Conservation (phyloP, 2,113 vertebrate species). For the Chroicocephalus ridibundus region DNA sequence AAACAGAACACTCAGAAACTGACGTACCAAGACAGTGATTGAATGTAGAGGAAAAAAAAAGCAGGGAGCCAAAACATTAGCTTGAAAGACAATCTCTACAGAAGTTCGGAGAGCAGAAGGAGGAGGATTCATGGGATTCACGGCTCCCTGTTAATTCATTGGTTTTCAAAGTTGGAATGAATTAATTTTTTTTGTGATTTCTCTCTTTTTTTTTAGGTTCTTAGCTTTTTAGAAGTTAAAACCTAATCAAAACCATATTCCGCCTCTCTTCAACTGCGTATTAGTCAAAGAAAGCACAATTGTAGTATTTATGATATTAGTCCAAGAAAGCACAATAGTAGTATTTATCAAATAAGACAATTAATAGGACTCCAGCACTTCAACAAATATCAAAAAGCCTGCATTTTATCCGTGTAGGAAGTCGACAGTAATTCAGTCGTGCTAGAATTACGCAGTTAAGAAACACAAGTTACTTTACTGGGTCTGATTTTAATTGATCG, state of each 20-base stretch:
- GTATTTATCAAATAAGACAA: neutral
- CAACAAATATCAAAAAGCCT: neutral
- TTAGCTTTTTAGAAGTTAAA: neutral
- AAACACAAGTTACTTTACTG: neutral
- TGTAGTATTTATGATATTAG: neutral
- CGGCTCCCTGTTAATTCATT: neutral
- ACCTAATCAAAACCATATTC: neutral
- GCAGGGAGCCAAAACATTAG: neutral
- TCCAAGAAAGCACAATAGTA: neutral
- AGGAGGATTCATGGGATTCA: neutral
- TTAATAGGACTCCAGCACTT: neutral
- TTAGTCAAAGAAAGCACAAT: neutral
- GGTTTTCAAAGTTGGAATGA: neutral
- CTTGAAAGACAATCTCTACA: neutral
- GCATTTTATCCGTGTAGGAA: neutral
- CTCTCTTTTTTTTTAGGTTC: neutral
- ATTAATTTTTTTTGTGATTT: neutral
- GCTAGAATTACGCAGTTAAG: neutral
- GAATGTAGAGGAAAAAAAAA: neutral
- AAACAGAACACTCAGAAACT: neutral
- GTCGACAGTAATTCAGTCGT: neutral
- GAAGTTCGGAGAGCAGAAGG: neutral
- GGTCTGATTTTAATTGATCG: neutral
- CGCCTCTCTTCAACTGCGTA: neutral
- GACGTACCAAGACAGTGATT: neutral